Percentiles rank a stretch among this genome's conserved stretches.
phyloP scores from a whole-genome alignment of 1,140 invertebrate species.

The Zaprionus camerounensis region DNA sequence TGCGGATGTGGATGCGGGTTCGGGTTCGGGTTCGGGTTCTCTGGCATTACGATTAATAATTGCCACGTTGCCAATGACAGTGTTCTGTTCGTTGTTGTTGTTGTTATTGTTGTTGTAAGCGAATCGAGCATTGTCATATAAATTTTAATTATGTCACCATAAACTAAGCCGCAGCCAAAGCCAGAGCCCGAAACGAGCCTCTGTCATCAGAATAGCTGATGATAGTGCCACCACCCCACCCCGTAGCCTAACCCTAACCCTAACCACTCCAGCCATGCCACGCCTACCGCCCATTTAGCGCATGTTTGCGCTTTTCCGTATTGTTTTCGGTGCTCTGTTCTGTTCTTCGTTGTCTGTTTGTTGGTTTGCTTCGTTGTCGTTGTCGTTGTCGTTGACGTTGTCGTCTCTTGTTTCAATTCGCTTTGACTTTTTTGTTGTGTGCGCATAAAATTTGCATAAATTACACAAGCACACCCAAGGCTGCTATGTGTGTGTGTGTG shows the following conservation, averaged over 20 bases:
- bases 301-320: conserved; percentile 43
- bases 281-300: conserved; percentile 26
- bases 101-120: conserved; percentile 5
- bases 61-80: conserved; percentile 36
- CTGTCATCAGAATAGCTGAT: conserved; percentile 37
- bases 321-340: conserved; percentile 2
- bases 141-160: conserved; percentile 79
- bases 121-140: conserved; percentile 57
- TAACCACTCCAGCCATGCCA: background rate
- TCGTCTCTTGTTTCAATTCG: conserved; percentile 45
- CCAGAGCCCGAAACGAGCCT: conserved; percentile 14
- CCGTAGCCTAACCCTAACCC: background rate
- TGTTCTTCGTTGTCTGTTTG: conserved; percentile 6
- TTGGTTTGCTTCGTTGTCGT: conserved; percentile 24
- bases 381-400: conserved; percentile 25
- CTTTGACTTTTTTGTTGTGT: conserved; percentile 58
- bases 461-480: conserved; percentile 39
- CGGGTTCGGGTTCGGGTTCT: background rate
- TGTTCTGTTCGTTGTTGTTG: background rate
- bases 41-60: conserved; percentile 30
- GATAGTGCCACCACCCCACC: conserved; percentile 8
- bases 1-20: conserved; percentile 37
- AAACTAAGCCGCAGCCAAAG: conserved; percentile 60
- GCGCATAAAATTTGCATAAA: conserved; percentile 79
- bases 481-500: background rate